These are phyloP conservation scores for Calidris pugnax DNA, from an alignment of 2,113 vertebrate genomes.

Conservation along the genomic window DNA sequence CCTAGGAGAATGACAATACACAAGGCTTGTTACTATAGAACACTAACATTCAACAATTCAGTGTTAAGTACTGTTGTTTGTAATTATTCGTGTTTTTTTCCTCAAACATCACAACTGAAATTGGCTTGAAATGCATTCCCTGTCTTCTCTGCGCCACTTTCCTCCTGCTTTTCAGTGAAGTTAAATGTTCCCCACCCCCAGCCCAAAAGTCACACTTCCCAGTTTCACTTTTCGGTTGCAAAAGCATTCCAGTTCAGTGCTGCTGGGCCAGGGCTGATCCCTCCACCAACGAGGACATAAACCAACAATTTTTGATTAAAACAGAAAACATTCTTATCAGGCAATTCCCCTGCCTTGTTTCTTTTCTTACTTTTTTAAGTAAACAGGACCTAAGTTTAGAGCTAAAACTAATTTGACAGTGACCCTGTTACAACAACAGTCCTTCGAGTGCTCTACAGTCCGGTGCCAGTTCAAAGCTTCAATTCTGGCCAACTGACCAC, in stretches of 20 bases:
- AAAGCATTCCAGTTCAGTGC: background rate
- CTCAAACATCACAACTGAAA: background rate
- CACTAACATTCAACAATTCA: background rate
- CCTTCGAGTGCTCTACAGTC: background rate
- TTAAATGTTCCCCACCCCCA: background rate
- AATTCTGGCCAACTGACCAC: background rate
- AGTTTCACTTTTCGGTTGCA: background rate
- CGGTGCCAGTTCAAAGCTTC: slow-evolving; percentile 1
- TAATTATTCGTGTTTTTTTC: background rate
- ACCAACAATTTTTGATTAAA: background rate
- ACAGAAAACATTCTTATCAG: background rate
- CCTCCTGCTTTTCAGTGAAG: background rate
- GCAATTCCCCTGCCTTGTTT: background rate
- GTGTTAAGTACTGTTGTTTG: background rate
- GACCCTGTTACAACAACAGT: slow-evolving; percentile 7
- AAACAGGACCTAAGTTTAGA: background rate
- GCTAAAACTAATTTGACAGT: background rate
- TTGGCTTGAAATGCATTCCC: rapidly evolving
- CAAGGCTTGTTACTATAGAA: background rate
- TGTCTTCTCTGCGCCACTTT: background rate
- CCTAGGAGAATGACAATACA: background rate
- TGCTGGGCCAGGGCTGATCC: background rate
- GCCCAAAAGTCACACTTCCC: background rate
- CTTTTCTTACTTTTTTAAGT: background rate
- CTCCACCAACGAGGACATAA: background rate